Evolutionary conservation across 2,888 invertebrate species (phyloP).

Genomic region (Elegia similella): DNA sequence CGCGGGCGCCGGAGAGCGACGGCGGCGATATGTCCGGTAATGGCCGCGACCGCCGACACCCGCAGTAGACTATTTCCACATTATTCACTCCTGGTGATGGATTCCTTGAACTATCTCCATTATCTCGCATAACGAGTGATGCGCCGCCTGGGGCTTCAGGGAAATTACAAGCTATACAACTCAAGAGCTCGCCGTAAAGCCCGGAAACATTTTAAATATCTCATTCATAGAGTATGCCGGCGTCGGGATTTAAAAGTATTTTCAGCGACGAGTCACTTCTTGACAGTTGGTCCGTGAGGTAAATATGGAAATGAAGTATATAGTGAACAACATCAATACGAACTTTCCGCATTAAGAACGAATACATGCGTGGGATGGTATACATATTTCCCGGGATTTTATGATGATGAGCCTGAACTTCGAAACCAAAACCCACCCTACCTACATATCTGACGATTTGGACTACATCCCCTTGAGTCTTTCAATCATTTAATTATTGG

Average conservation of each 20-base stretch:
- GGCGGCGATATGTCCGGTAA: constrained; percentile 35
- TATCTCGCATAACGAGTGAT: constrained; percentile 39
- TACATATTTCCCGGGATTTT: too few relatives aligned
- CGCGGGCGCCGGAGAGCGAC: constrained; percentile 43
- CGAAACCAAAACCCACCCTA: too few relatives aligned
- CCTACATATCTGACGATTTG: too few relatives aligned
- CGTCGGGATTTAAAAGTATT: not conserved
- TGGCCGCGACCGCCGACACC: constrained; percentile 21
- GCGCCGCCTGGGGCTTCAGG: constrained; percentile 35
- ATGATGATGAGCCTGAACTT: too few relatives aligned
- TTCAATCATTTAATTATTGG: too few relatives aligned
- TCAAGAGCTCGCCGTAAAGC: not conserved
- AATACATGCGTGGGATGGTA: too few relatives aligned
- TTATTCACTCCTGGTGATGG: constrained; percentile 41
- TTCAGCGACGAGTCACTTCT: not conserved
- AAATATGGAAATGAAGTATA: not conserved
- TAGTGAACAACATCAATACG: not conserved
- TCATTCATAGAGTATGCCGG: not conserved
- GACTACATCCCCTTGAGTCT: too few relatives aligned
- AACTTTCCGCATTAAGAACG: too few relatives aligned
- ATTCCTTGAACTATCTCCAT: constrained; percentile 44
- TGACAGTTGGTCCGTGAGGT: not conserved
- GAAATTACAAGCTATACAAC: constrained; percentile 35
- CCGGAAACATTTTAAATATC: not conserved
- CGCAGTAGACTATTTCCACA: constrained; percentile 30